phyloP scores from a whole-genome alignment of 2,797 vertebrate species.

The Arrhamphus sclerolepis region DNA sequence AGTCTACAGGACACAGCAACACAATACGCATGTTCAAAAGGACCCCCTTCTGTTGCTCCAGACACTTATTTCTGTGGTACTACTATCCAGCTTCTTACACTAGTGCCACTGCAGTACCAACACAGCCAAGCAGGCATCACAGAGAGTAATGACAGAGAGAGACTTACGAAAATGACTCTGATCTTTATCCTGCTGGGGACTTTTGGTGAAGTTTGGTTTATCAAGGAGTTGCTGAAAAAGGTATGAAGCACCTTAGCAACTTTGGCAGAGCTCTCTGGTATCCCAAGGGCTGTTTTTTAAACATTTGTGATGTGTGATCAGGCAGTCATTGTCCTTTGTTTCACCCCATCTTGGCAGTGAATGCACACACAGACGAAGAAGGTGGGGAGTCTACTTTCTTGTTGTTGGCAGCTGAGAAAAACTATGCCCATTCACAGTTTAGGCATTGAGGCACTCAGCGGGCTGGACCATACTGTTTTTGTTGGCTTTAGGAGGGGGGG shows the following conservation, averaged over 20 bases:
- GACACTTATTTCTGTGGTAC: constrained; percentile 20
- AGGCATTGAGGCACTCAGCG: constrained; percentile 46
- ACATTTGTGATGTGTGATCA: constrained; percentile 62
- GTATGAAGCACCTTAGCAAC: constrained; percentile 28
- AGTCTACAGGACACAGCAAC: constrained; percentile 38
- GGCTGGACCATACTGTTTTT: constrained; percentile 41
- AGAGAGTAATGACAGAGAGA: constrained; percentile 46
- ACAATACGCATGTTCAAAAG: constrained; percentile 18
- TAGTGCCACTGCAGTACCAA: constrained; percentile 41
- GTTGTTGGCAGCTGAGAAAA: constrained; percentile 65
- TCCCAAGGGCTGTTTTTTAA: constrained; percentile 42
- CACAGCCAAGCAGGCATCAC: constrained; percentile 22
- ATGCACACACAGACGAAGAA: constrained; percentile 48
- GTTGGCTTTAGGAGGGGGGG: constrained; percentile 32
- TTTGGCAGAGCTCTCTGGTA: constrained; percentile 34
- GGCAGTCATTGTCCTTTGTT: constrained; percentile 56
- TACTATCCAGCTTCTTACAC: constrained; percentile 22
- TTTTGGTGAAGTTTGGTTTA: constrained; percentile 31
- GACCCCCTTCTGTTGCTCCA: constrained; percentile 25
- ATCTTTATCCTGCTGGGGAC: constrained; percentile 46
- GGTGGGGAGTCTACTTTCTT: constrained; percentile 64
- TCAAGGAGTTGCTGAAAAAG: constrained; percentile 26
- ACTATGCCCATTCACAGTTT: constrained; percentile 63
- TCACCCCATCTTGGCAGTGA: constrained; percentile 61
- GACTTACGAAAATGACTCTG: constrained; percentile 32